These are phyloP conservation scores for Ephestia elutella DNA, from an alignment of 1,140 invertebrate genomes.

Conservation along the genomic window DNA sequence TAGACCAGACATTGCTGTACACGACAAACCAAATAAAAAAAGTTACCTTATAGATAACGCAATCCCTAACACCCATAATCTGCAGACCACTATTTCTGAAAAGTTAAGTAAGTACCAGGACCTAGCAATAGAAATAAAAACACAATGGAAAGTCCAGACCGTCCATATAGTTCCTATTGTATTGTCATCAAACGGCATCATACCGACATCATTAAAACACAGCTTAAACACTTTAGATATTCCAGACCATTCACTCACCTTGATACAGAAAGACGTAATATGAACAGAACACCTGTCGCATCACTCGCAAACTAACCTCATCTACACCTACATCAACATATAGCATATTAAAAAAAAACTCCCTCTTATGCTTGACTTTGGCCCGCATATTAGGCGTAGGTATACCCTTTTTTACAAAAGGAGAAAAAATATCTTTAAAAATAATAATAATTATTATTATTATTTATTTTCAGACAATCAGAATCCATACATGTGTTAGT, in stretches of 20 bases:
- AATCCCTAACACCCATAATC: not conserved
- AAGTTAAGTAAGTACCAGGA: not conserved
- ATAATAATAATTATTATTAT: too few species aligned
- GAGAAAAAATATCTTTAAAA: too few species aligned
- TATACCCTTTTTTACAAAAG: too few species aligned
- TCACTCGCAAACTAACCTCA: too few species aligned
- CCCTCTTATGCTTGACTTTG: too few species aligned
- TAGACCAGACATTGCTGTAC: not conserved
- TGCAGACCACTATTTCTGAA: not conserved
- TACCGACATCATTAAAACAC: not conserved
- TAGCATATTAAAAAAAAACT: too few species aligned
- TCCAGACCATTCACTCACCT: not conserved
- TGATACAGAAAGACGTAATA: not conserved
- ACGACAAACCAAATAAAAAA: not conserved
- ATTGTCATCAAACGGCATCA: not conserved
- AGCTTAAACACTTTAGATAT: not conserved
- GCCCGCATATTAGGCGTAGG: too few species aligned
- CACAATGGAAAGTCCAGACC: not conserved
- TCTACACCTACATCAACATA: too few species aligned
- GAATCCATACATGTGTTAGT: too few species aligned
- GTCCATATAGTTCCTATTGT: not conserved
- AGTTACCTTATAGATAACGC: not conserved
- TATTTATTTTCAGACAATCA: too few species aligned
- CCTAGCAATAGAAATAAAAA: not conserved
- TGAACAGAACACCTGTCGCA: too few species aligned